Base-by-base conservation (phyloP, 2,113 vertebrate species). In the Engystomops pustulosus region DNA sequence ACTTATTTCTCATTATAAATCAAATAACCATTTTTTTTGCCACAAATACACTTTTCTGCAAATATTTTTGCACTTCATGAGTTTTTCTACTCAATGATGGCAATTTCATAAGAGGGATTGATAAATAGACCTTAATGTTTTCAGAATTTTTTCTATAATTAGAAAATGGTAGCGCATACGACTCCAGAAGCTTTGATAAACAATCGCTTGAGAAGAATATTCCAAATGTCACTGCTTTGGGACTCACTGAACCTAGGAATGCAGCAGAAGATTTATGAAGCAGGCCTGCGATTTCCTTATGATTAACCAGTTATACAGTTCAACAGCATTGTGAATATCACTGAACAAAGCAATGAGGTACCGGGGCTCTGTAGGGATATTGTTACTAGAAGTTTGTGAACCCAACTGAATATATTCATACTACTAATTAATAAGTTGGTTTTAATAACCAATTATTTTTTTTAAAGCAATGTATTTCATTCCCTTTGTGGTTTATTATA, bases 191-290 rank as follows among this genome's bases (percentile, higher is more conserved):
- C 82, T 78, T 58, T 78, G 81, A 67, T 67, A 83, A 81, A 72
- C 67, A 81, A 69, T 69, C 23, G 41, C 45, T 9, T 44, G 74
- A 58, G 49, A 38, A 53, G 45, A 55, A 69, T 55, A 41, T 62
- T 55, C 38, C 60, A 84, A 84, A 84, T 84, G 82, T 78, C 82
- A 84, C 34, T 53, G 60, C 74, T 25, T 55, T 78, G 45, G 47
- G 60, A 78, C 55, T 78, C 74, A 78, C 47, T 84, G 74, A 84
- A 77, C 82, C 82, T 47, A 58, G 38, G 38, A 65, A 68, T 27
- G 32, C 74, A 49, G 44, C 82, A 78, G 3, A 84, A 78, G 82
- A 84, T 84, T 84, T 84, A 84, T 84, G 82, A 36, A 84, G 82
- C 74, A 41, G 47, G 8, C 47, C 12, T 53, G 68, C 68, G 32